A percentile compares a stretch with the other conserved stretches of the same genome.
These are phyloP conservation scores for Oreochromis spilurus DNA, from an alignment of 2,113 vertebrate genomes.

Conservation along the genomic window DNA sequence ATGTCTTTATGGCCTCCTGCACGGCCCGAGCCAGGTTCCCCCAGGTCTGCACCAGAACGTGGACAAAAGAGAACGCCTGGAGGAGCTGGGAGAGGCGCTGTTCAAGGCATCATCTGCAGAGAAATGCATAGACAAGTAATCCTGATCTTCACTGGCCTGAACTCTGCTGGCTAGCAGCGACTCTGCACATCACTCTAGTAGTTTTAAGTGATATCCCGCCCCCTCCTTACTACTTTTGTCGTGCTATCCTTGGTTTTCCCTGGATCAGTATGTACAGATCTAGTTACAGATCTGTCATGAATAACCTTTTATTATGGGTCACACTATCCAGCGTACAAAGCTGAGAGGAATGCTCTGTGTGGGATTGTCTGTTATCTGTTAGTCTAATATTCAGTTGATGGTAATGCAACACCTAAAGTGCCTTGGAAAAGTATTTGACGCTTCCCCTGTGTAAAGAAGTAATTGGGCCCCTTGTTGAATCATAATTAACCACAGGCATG, in stretches of 20 bases:
- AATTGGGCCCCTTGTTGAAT: background rate
- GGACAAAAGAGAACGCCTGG: slow-evolving; percentile 81
- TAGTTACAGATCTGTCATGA: background rate
- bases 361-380: background rate
- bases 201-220: background rate
- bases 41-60: slow-evolving; percentile 80
- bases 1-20: slow-evolving; percentile 87
- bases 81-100: slow-evolving; percentile 81
- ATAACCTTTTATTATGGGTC: background rate
- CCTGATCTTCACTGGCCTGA: slow-evolving; percentile 49
- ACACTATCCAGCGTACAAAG: background rate
- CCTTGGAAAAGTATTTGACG: background rate
- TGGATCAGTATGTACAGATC: background rate
- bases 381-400: background rate
- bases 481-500: background rate
- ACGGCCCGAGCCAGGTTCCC: slow-evolving; percentile 80
- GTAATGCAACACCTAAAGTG: background rate
- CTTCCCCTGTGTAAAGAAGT: background rate
- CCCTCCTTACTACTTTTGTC: background rate
- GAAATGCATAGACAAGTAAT: slow-evolving; percentile 81
- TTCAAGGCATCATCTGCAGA: slow-evolving; percentile 80
- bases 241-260: background rate
- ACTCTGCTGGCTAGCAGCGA: slow-evolving; percentile 48
- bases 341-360: background rate
- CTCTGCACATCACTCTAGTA: slow-evolving; percentile 36